phyloP scores from a whole-genome alignment of 2,888 invertebrate species.

The Sphecodes monilicornis region DNA sequence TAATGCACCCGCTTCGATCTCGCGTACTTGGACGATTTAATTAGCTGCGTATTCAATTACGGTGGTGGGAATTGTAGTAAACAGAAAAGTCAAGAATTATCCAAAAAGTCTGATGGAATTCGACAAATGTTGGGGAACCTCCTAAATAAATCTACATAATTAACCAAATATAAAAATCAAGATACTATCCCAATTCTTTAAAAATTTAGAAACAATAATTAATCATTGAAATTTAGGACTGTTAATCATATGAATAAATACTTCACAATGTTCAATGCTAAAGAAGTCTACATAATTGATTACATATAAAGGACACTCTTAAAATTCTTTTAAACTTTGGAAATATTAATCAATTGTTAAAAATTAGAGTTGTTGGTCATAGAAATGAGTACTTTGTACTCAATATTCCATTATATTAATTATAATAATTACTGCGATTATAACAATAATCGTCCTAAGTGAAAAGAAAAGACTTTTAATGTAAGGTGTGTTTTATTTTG shows the following conservation, averaged over 20 bases:
- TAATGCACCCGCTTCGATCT: conserved; percentile 26
- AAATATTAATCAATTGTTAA: neutral
- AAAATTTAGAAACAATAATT: neutral
- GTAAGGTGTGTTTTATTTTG: neutral
- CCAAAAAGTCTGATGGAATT: neutral
- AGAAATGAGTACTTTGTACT: no score
- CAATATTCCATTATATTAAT: no score
- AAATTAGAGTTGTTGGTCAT: neutral
- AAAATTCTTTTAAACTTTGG: neutral
- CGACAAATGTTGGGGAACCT: neutral
- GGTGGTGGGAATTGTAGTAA: neutral
- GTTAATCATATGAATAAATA: no score
- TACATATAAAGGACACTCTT: neutral
- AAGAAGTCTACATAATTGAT: no score
- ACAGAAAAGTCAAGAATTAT: neutral
- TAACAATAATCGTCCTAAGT: neutral
- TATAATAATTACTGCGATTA: no score
- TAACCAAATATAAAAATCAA: neutral
- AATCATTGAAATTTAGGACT: no score
- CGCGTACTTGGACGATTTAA: conserved; percentile 31
- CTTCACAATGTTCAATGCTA: no score
- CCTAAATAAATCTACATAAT: neutral
- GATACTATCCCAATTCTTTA: neutral
- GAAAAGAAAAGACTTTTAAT: neutral
- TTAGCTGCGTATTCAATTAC: conserved; percentile 29